Evolutionary conservation across 2,113 vertebrate genomes (phyloP).

Genomic region (Neolamprologus fasciatus): DNA sequence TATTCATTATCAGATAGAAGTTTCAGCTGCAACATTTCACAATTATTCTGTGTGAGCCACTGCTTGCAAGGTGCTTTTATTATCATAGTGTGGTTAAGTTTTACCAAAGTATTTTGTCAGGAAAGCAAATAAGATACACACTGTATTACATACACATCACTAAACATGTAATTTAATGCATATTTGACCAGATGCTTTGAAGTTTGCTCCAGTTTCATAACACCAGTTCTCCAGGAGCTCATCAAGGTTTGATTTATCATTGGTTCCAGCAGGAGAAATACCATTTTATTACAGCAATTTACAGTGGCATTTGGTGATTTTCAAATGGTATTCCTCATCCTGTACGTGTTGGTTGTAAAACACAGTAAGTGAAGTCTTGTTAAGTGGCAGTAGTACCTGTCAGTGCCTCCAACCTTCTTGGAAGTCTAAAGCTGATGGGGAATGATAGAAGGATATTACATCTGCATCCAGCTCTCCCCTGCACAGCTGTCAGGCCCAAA

Average conservation of each 20-base stretch:
- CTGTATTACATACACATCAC: not conserved
- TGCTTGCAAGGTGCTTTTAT: not conserved
- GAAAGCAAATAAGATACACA: not conserved
- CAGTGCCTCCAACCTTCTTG: not conserved
- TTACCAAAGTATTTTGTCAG: not conserved
- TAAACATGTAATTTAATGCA: not conserved
- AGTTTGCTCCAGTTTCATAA: not conserved
- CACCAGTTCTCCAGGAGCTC: not conserved
- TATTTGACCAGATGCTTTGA: not conserved
- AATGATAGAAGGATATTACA: slow-evolving; percentile 38
- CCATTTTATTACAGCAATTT: slow-evolving; percentile 24
- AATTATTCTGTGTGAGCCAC: not conserved
- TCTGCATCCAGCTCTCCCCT: slow-evolving; percentile 27
- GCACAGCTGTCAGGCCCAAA: slow-evolving; percentile 21
- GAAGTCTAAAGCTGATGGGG: slow-evolving; percentile 10
- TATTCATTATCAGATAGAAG: not conserved
- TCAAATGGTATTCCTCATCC: not conserved
- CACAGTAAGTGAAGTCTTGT: slow-evolving; percentile 8
- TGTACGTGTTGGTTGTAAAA: not conserved
- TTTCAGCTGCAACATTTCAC: not conserved
- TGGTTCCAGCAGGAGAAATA: slow-evolving; percentile 1
- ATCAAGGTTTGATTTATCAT: slow-evolving; percentile 8
- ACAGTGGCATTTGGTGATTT: not conserved
- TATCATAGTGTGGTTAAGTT: not conserved
- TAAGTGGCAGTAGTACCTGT: slow-evolving; percentile 30